These are phyloP conservation scores for Loripinus fragilis DNA, from an alignment of 2,888 invertebrate species.

Conservation along the genomic window DNA sequence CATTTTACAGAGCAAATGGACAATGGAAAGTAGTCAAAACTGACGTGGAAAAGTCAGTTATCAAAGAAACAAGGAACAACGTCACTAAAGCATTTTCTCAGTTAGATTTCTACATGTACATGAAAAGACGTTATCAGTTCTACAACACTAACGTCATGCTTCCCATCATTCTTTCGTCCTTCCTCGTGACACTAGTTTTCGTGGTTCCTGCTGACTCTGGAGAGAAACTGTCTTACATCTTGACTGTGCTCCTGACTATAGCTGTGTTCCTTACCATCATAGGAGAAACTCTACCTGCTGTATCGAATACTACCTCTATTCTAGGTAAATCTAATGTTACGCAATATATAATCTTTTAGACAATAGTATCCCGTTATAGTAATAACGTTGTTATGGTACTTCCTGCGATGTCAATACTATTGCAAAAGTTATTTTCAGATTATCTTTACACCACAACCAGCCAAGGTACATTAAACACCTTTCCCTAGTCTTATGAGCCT, in stretches of 20 bases:
- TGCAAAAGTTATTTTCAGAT: no score
- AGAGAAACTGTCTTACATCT: constrained; percentile 61
- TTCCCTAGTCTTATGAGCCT: no score
- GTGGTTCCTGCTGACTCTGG: constrained; percentile 64
- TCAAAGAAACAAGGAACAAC: constrained; percentile 27
- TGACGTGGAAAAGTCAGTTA: not conserved
- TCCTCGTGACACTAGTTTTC: constrained; percentile 59
- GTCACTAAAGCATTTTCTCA: constrained; percentile 26
- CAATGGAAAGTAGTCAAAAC: constrained; percentile 29
- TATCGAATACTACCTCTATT: constrained; percentile 48
- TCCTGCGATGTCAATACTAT: no score
- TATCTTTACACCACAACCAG: no score
- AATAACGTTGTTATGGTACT: no score
- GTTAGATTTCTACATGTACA: constrained; percentile 32
- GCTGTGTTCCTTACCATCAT: constrained; percentile 51
- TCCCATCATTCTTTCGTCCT: constrained; percentile 60
- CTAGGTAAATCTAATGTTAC: no score
- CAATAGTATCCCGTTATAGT: no score
- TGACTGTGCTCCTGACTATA: constrained; percentile 61
- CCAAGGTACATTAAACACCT: no score
- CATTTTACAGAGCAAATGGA: constrained; percentile 30
- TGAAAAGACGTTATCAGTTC: constrained; percentile 51
- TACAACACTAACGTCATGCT: constrained; percentile 63
- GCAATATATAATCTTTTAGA: no score
- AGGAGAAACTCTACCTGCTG: constrained; percentile 49